Base-by-base conservation (phyloP, 2,888 invertebrate genomes). In the Andrena dorsata region DNA sequence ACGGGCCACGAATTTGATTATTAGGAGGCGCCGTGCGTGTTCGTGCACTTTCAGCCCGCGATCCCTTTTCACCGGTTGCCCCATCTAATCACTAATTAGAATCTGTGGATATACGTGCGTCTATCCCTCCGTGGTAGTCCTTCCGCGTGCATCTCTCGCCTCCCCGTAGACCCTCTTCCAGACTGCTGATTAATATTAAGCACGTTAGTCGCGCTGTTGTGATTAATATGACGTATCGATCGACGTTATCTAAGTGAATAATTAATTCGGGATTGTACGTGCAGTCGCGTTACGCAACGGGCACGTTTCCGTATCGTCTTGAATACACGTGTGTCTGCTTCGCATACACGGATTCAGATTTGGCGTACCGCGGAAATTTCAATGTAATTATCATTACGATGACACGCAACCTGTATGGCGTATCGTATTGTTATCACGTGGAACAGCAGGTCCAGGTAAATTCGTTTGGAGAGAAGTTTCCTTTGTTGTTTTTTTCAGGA, bases 1-100 rank as follows among this genome's bases (percentile, higher is more conserved):
- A 35, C 35, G 10, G 74, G 28, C 82, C 56, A 58, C 63, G 74
- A 64, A 81, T 80, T 81, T 56, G 61, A 73, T 80, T 81, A 81
- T 82, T 69, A 61, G 35, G 60, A 35, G 56, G 66, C 30, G 60
- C 47, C 47, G 76, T 60, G 56, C 23, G 56, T 82, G 66, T 49
- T 76, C 56, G 78, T 70, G 76, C 80, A 49, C 79, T 75, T 74
- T 79, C 80, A 68, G 10, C 79, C 80, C 58, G 74, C 83, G 68
- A 83, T 80, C 81, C 82, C 86, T 84, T 85, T 85, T 66, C 73
- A 35, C 76, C 76, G 82, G 76, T 68, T 76, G 80, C 78, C 79
- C 60, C 53, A 65, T 81, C 89, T 90, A 90, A 91, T 91, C 91
- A 90, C 89, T 91, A 90, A 92, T 92, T 90, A 91, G 90, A 90